Percentiles rank a stretch among this genome's conserved stretches.
Conservation (phyloP, 2,113 vertebrate genomes). For the Amia ocellicauda region DNA sequence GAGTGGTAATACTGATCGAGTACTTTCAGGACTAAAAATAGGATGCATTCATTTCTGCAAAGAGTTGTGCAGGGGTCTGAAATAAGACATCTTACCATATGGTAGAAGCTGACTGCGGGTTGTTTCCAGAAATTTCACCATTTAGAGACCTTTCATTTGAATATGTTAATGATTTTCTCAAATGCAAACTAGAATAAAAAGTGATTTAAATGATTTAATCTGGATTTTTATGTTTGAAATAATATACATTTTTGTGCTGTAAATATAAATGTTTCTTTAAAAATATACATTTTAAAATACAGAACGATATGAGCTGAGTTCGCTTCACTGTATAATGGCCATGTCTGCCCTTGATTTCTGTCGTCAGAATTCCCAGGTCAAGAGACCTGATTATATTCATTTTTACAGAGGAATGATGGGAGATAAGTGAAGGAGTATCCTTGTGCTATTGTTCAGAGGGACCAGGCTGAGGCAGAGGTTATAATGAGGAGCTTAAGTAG, state of each 20-base stretch:
- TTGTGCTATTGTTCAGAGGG: slow-evolving; percentile 4
- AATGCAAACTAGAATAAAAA: too few relatives aligned
- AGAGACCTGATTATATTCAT: slow-evolving; percentile 7
- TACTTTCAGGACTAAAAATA: too few relatives aligned
- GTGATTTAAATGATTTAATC: too few relatives aligned
- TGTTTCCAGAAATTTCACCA: too few relatives aligned
- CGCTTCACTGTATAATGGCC: slow-evolving; percentile 8
- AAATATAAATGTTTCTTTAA: background rate
- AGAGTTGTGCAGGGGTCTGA: too few relatives aligned
- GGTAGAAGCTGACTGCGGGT: too few relatives aligned
- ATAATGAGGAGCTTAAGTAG: slow-evolving; percentile 53
- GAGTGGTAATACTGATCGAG: too few relatives aligned
- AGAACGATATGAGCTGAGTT: slow-evolving; percentile 5
- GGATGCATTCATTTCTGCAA: too few relatives aligned
- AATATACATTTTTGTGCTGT: background rate
- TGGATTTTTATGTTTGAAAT: slow-evolving; percentile 9
- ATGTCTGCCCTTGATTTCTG: background rate
- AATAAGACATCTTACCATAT: too few relatives aligned
- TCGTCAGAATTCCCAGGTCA: background rate
- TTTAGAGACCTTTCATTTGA: too few relatives aligned
- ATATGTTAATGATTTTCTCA: too few relatives aligned
- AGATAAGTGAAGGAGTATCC: slow-evolving; percentile 30
- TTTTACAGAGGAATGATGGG: slow-evolving; percentile 21
- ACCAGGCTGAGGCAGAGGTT: slow-evolving; percentile 27
- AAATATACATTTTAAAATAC: too few relatives aligned